Conservation (phyloP, 1,140 invertebrate genomes). For the Melipona quadrifasciata region DNA sequence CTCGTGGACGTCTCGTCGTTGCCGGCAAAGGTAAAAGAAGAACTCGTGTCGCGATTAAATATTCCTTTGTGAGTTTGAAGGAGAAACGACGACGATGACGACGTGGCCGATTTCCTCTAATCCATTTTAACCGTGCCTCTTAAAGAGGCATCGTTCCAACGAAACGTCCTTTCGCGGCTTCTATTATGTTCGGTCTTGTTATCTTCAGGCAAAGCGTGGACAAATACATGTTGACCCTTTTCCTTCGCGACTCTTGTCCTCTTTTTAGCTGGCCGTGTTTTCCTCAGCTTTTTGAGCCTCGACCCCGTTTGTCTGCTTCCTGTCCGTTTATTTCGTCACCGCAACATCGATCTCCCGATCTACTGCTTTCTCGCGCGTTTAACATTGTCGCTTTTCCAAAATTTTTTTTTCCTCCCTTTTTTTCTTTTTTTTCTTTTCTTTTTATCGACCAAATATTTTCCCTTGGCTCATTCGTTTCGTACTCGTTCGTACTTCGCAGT, state of each 20-base stretch:
- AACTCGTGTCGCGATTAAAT: conserved; percentile 39
- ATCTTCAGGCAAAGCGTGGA: conserved; percentile 35
- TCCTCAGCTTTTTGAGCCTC: neutral
- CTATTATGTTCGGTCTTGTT: conserved; percentile 38
- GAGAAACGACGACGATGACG: neutral
- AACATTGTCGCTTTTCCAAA: too few relatives aligned
- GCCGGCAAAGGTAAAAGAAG: conserved; percentile 3
- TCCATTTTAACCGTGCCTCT: conserved; percentile 38
- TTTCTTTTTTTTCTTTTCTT: neutral
- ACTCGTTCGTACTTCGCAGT: too few relatives aligned
- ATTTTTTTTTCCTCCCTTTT: too few relatives aligned
- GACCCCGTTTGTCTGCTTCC: neutral
- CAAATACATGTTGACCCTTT: conserved; percentile 54
- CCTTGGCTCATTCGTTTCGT: too few relatives aligned
- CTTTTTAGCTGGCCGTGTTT: conserved; percentile 30
- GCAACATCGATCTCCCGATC: neutral
- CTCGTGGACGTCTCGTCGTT: neutral
- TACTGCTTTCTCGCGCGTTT: too few relatives aligned
- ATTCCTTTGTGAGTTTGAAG: conserved; percentile 38
- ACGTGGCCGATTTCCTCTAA: conserved; percentile 17
- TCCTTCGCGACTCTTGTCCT: conserved; percentile 41
- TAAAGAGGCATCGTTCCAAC: conserved; percentile 27
- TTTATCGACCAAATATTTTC: neutral
- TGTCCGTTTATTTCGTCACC: conserved; percentile 1
- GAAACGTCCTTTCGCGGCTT: conserved; percentile 33